phyloP scores from a whole-genome alignment of 2,113 vertebrate species.

The Indri indri region DNA sequence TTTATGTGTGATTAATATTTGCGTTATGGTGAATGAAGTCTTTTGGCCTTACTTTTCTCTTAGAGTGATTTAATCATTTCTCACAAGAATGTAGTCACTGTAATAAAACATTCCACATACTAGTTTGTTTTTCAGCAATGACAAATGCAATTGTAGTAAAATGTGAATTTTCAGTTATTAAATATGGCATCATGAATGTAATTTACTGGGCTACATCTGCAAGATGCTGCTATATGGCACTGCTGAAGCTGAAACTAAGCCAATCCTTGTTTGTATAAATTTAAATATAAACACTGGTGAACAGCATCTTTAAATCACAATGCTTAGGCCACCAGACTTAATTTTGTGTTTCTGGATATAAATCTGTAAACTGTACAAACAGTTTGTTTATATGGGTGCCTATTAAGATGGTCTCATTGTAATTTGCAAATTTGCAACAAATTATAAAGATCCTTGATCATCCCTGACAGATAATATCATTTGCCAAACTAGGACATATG shows the following conservation, averaged over 20 bases:
- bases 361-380: conserved; percentile 17
- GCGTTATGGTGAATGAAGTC: conserved; percentile 85
- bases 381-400: conserved; percentile 57
- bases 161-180: conserved; percentile 82
- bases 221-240: conserved; percentile 45
- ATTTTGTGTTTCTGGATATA: conserved; percentile 31
- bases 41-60: conserved; percentile 88
- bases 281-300: conserved; percentile 13
- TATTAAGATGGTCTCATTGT: conserved; percentile 63
- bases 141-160: conserved; percentile 84
- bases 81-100: conserved; percentile 85
- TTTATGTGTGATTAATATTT: conserved; percentile 90
- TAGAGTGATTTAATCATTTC: conserved; percentile 88
- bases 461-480: conserved; percentile 42
- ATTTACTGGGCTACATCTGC: conserved; percentile 73
- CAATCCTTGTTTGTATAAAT: conserved; percentile 37
- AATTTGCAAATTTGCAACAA: conserved; percentile 64
- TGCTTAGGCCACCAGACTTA: conserved; percentile 8
- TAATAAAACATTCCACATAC: conserved; percentile 86
- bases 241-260: conserved; percentile 33
- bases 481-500: neutral
- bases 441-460: neutral
- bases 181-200: conserved; percentile 78
- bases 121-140: conserved; percentile 82
- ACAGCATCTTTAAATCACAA: conserved; percentile 46